Base-by-base conservation (phyloP, 2,888 invertebrate species). In the Phragmatobia fuliginosa region DNA sequence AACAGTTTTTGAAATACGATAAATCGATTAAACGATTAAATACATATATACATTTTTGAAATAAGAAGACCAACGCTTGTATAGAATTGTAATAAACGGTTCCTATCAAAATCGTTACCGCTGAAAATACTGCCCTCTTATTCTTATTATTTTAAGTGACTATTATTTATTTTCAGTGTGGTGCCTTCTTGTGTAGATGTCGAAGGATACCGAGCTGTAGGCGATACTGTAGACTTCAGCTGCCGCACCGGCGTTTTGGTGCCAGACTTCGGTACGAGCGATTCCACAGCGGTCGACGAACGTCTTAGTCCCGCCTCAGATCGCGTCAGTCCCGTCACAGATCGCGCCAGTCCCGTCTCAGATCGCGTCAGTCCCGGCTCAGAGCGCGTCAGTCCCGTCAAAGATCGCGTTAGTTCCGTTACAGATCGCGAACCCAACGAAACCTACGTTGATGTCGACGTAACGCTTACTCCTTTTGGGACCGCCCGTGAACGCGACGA, bases 401-500 rank as follows among this genome's bases (percentile, higher is more conserved):
- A n/a, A n/a, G n/a, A n/a, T n/a, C n/a, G 49, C 63, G 49, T n/a
- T 6, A 38, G 49, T 21, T 32, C 36, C 14, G 21, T 25, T 14
- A 11, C 36, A 7, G 36, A 41, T 8, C 28, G 38, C 28, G n/a
- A 38, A 8, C 16, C 33, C 28, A n/a, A 8, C n/a, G 32, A 33
- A 16, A 59, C 41, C 25, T 62, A 63, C 64, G 45, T 36, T 60
- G 14, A 32, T 64, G 52, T 33, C 1, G 56, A 56, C 61, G 49
- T 31, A 60, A 61, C 45, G 25, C 62, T 66, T 14, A 8, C 58
- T 45, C 32, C 67, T 18, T 36, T 68, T 25, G n/a, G 25, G 41
- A 10, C n/a, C 65, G 56, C 65, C 60, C 11, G 14, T 31, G 59
- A 41, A n/a, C 62, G 31, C 38, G 16, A 64, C 63, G 58, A 66